A percentile compares a stretch with the other conserved stretches of the same genome.
Conservation (phyloP, 1,140 invertebrate species). For the Leptinotarsa defecta region DNA sequence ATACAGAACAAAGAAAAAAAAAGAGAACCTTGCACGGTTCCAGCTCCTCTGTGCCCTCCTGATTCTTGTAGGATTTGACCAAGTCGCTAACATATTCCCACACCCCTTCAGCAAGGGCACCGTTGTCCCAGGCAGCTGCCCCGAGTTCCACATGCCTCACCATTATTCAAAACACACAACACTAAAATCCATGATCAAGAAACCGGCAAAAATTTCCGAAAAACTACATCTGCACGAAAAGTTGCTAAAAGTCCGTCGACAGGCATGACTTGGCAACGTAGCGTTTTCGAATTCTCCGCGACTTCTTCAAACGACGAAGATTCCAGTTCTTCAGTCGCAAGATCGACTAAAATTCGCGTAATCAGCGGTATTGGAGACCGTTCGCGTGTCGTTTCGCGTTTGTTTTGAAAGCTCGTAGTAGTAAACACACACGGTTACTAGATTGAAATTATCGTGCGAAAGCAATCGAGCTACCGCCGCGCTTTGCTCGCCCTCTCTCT, state of each 20-base stretch:
- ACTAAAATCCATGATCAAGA: neutral
- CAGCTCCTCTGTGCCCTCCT: conserved; percentile 26
- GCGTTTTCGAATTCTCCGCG: neutral
- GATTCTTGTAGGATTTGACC: conserved; percentile 54
- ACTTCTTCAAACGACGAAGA: neutral
- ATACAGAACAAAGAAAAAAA: neutral
- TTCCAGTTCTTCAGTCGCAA: neutral
- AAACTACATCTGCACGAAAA: neutral
- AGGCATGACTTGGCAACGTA: neutral
- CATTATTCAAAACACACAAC: conserved; percentile 39
- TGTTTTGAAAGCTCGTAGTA: conserved; percentile 26
- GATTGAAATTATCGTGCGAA: conserved; percentile 18
- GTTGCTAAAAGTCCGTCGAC: neutral
- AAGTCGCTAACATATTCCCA: conserved; percentile 59
- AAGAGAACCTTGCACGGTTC: conserved; percentile 24
- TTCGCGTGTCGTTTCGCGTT: conserved; percentile 18
- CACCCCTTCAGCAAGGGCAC: conserved; percentile 51
- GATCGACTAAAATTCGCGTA: neutral
- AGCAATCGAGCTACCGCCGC: conserved; percentile 12
- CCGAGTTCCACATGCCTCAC: conserved; percentile 51
- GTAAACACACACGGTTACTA: conserved; percentile 16
- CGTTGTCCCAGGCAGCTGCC: conserved; percentile 41
- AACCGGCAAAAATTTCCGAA: neutral
- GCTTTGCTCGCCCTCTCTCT: conserved; percentile 4
- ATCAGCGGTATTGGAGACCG: neutral